phyloP scores from a whole-genome alignment of 2,888 invertebrate genomes.

The Hipparchia sbordonii region DNA sequence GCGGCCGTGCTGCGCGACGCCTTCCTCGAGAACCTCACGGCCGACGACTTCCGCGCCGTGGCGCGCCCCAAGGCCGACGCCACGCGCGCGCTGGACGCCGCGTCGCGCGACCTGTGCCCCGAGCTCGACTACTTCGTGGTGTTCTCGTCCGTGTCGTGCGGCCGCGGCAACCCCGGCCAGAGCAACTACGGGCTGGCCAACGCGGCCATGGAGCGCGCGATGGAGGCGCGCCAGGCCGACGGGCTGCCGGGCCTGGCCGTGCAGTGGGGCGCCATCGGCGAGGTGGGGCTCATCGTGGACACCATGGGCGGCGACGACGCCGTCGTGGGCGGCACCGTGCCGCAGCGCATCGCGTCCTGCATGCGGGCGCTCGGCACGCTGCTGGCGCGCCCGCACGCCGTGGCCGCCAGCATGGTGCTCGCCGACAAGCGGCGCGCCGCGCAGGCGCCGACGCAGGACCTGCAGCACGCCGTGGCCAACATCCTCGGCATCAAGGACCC shows the following conservation, averaged over 20 bases:
- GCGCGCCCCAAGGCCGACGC: conserved; percentile 92
- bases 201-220: conserved; percentile 98
- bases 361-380: conserved; percentile 93
- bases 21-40: conserved; percentile 92
- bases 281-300: conserved; percentile 96
- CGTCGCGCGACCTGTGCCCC: conserved; percentile 89
- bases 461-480: conserved; percentile 92
- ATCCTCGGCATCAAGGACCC: conserved; percentile 88
- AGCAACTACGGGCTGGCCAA: conserved; percentile 98
- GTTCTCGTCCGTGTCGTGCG: conserved; percentile 98
- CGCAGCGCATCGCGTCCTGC: conserved; percentile 98
- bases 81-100: conserved; percentile 85
- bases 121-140: conserved; percentile 96
- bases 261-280: conserved; percentile 99
- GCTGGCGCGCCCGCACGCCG: conserved; percentile 94
- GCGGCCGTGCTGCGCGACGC: conserved; percentile 96
- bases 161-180: conserved; percentile 98
- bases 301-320: conserved; percentile 95
- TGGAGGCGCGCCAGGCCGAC: conserved; percentile 91
- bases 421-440: conserved; percentile 90
- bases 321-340: conserved; percentile 97
- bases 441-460: conserved; percentile 76
- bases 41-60: conserved; percentile 90
- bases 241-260: conserved; percentile 95
- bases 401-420: conserved; percentile 91